A percentile compares a stretch with the other conserved stretches of the same genome.
phyloP scores from a whole-genome alignment of 2,113 vertebrate species.

The Hyperopisus bebe region DNA sequence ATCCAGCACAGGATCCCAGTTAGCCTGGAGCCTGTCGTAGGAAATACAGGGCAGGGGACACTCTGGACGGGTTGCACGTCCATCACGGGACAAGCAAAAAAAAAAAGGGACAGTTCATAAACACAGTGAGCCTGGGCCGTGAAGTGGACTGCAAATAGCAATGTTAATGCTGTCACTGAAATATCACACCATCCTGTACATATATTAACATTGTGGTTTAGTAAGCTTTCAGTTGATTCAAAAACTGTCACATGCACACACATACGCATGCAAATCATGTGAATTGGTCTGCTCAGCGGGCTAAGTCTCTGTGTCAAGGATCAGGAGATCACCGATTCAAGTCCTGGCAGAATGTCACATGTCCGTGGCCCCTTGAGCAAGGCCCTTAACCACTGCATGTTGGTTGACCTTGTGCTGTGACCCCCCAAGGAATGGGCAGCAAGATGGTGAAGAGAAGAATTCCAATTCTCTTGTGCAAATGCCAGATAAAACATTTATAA shows the following conservation, averaged over 20 bases:
- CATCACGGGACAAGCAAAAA: neutral
- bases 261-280: neutral
- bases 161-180: neutral
- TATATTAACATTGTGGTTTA: neutral
- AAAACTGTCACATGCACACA: neutral
- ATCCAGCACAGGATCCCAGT: neutral
- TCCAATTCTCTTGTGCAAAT: neutral
- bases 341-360: neutral
- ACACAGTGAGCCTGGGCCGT: neutral
- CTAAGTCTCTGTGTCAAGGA: neutral
- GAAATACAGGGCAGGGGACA: neutral
- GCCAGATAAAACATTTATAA: neutral
- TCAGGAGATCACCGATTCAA: neutral
- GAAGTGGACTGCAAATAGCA: neutral
- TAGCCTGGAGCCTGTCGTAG: neutral
- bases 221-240: neutral
- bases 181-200: neutral
- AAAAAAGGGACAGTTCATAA: neutral
- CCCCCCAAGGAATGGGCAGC: neutral
- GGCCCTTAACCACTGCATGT: neutral
- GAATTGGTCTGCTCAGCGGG: neutral
- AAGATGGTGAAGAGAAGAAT: neutral
- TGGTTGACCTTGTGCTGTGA: neutral
- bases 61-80: neutral
- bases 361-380: neutral